Evolutionary conservation across 1,140 invertebrate species (phyloP).

Genomic region (Rhyzopertha dominica): DNA sequence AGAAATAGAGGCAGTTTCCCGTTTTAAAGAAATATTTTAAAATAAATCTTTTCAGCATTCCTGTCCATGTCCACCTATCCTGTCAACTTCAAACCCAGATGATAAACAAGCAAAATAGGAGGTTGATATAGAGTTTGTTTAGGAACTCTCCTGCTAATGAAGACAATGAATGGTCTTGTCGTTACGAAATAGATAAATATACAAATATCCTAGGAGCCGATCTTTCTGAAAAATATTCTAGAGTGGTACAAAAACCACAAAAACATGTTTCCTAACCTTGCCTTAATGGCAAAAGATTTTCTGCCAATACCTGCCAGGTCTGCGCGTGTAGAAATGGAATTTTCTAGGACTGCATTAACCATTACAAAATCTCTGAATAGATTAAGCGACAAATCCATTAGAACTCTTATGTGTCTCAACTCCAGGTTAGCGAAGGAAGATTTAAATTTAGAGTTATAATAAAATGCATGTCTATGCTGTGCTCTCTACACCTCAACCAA

Average conservation of each 20-base stretch:
- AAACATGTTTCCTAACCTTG: conserved; percentile 17
- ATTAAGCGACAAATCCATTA: conserved; percentile 12
- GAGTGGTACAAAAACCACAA: conserved; percentile 19
- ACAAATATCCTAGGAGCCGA: conserved; percentile 12
- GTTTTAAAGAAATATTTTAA: conserved; percentile 20
- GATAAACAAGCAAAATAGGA: neutral
- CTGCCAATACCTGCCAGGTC: conserved; percentile 12
- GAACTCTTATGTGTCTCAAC: conserved; percentile 9
- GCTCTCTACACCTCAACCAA: too few relatives aligned
- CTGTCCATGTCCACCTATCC: neutral
- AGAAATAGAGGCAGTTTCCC: conserved; percentile 3
- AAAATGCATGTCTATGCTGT: too few relatives aligned
- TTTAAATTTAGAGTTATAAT: too few relatives aligned
- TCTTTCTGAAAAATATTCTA: conserved; percentile 16
- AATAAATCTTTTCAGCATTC: conserved; percentile 13
- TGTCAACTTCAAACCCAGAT: neutral
- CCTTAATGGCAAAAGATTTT: conserved; percentile 20
- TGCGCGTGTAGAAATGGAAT: conserved; percentile 18
- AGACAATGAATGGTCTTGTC: conserved; percentile 12
- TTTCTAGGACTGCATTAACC: conserved; percentile 17
- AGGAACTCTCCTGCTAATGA: conserved; percentile 2
- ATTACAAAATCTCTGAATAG: conserved; percentile 15
- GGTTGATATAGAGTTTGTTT: conserved; percentile 2
- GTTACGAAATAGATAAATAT: conserved; percentile 18
- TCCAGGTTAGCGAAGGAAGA: neutral